Evolutionary conservation across 1,140 invertebrate species (phyloP).

Genomic region (Planococcus citri): DNA sequence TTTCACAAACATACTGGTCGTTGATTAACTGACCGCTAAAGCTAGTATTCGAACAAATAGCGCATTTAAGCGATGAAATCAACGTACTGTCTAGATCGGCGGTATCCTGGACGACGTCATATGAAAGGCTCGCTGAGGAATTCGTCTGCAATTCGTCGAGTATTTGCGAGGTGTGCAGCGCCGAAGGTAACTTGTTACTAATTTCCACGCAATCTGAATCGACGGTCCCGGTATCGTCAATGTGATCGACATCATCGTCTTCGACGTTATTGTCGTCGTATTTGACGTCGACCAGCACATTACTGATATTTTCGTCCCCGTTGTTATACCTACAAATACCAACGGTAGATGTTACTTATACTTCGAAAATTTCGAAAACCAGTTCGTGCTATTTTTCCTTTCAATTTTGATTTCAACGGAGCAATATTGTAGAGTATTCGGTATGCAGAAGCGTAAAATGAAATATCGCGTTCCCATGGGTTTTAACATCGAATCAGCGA

Average conservation of each 20-base stretch:
- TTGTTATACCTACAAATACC: slow-evolving; percentile 13
- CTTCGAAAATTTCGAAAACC: too few species aligned
- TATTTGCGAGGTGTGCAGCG: background rate
- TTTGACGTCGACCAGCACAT: background rate
- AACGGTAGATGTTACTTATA: slow-evolving; percentile 4
- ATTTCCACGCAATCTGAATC: too few species aligned
- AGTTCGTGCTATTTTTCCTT: too few species aligned
- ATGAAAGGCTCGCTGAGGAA: too few species aligned
- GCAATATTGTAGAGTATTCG: too few species aligned
- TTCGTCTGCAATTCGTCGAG: background rate
- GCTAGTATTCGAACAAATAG: background rate
- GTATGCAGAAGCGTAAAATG: too few species aligned
- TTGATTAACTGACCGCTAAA: background rate
- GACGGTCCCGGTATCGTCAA: too few species aligned
- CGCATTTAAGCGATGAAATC: background rate
- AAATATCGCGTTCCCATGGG: too few species aligned
- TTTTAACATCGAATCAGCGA: too few species aligned
- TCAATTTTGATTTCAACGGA: too few species aligned
- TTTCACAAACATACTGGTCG: background rate
- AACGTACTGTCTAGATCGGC: background rate
- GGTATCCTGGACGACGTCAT: background rate
- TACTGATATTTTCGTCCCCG: background rate
- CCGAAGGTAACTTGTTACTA: background rate
- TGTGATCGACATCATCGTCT: background rate
- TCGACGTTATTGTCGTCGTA: background rate